phyloP scores from a whole-genome alignment of 2,797 vertebrate species.

The Premnoplex brunnescens region DNA sequence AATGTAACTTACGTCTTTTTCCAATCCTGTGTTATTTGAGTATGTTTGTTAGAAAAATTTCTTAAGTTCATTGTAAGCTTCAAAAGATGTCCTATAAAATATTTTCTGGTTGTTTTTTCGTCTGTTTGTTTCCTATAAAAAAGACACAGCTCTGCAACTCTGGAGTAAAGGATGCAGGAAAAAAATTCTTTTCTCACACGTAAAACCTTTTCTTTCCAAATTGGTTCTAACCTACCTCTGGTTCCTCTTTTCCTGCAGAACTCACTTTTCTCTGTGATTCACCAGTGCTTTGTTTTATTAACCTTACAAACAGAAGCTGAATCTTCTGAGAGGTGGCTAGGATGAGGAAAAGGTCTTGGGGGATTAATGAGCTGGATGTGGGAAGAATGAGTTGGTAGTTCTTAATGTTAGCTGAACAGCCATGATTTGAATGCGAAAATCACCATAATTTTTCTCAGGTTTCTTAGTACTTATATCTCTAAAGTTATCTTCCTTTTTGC shows the following conservation, averaged over 20 bases:
- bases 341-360: neutral
- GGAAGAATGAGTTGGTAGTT: neutral
- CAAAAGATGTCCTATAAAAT: neutral
- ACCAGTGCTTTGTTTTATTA: neutral
- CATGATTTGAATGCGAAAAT: neutral
- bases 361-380: neutral
- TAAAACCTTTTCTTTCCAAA: neutral
- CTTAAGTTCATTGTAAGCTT: neutral
- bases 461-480: neutral
- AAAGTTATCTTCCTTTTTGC: neutral
- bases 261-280: neutral
- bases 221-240: neutral
- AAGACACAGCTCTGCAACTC: neutral
- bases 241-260: neutral
- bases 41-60: neutral
- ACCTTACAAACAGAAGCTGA: neutral
- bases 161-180: neutral
- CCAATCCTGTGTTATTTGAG: neutral
- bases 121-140: neutral
- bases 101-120: neutral
- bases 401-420: neutral
- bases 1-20: neutral
- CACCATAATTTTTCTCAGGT: rapidly evolving
- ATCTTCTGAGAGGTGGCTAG: neutral
- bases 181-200: neutral